Base-by-base conservation (phyloP, 2,797 vertebrate genomes). In the Neomorphus geoffroyi region DNA sequence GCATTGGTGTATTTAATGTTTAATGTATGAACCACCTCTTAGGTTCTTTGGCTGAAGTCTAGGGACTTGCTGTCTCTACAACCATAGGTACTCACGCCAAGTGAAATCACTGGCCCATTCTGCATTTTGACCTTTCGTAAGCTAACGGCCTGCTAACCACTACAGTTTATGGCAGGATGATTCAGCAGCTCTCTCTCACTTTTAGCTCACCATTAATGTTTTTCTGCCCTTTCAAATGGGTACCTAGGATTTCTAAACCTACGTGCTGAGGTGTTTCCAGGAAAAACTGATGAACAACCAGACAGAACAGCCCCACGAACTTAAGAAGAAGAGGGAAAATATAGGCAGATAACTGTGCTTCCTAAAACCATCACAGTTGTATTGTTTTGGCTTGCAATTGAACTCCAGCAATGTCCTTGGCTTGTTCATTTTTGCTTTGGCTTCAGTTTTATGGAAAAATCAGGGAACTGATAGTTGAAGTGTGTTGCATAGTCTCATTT, bases 31-130 rank as follows among this genome's bases (percentile, higher is more conserved):
- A 7, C 2, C 6, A 39, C 32, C 2, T 3, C 16, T 64, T 41
- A 11, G 54, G 7, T 41, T 48, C 39, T 66, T 66, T 64, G 77
- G 18, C 45, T 69, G 56, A 30, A 41, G 21, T 58, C 46, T 27
- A 22, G 51, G 60, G 45, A 23, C 33, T 39, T 41, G 45, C 53
- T 86, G 28, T 17, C 56, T 60, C 24, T 13, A 5, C 56, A 46
- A 6, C 57, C 17, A 0, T 51, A 51, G 27, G 41, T 10, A 8
- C 0, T 1, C 24, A 22, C 0, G 0, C 57, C 50, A 28, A 30
- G 6, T 11, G 61, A 33, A 70, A n/a, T 43, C 45, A 15, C 64
- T 69, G 53, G 10, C 41, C 86, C 0, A 0, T 70, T 83, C 66
- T 62, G 33, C 58, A 7, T 51, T 73, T 72, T 65, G 69, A 69